phyloP scores from a whole-genome alignment of 1,140 invertebrate species.

The Bombyx mori region DNA sequence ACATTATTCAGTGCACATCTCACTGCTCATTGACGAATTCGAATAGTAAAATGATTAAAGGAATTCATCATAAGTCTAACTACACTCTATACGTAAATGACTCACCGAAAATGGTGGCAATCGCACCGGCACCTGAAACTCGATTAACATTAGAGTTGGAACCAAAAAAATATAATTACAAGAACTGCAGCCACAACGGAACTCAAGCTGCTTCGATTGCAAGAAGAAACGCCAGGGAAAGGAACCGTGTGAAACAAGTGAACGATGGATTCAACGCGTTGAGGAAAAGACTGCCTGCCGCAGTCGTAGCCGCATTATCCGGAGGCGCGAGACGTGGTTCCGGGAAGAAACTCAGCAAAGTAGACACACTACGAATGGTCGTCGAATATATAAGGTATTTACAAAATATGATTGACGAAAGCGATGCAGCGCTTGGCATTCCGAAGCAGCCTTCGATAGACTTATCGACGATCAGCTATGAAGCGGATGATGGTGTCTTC shows the following conservation, averaged over 20 bases:
- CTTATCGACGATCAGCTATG: conserved; percentile 20
- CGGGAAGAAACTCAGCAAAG: conserved; percentile 94
- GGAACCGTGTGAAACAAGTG: conserved; percentile 95
- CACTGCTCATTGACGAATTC: too few relatives aligned
- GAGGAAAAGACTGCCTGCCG: conserved; percentile 86
- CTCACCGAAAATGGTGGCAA: conserved; percentile 52
- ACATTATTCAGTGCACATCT: not conserved
- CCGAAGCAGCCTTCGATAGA: conserved; percentile 24
- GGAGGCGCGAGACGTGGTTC: conserved; percentile 77
- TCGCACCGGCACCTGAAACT: conserved; percentile 60
- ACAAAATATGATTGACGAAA: conserved; percentile 85
- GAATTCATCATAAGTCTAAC: conserved; percentile 36
- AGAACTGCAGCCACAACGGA: conserved; percentile 70
- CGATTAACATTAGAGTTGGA: conserved; percentile 30
- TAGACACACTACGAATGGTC: conserved; percentile 93
- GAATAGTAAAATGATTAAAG: conserved; percentile 37
- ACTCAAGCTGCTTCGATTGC: conserved; percentile 89
- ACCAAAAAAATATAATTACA: conserved; percentile 77
- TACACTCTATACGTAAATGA: conserved; percentile 28
- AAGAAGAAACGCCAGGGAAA: conserved; percentile 91
- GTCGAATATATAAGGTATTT: conserved; percentile 95
- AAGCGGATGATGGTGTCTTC: conserved; percentile 53
- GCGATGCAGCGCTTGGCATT: conserved; percentile 43
- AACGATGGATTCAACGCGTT: conserved; percentile 94
- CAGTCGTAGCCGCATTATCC: conserved; percentile 80